Percentiles rank a stretch among this genome's conserved stretches.
These are phyloP conservation scores for Eristalis intricaria DNA, from an alignment of 2,888 invertebrate genomes.

Conservation along the genomic window DNA sequence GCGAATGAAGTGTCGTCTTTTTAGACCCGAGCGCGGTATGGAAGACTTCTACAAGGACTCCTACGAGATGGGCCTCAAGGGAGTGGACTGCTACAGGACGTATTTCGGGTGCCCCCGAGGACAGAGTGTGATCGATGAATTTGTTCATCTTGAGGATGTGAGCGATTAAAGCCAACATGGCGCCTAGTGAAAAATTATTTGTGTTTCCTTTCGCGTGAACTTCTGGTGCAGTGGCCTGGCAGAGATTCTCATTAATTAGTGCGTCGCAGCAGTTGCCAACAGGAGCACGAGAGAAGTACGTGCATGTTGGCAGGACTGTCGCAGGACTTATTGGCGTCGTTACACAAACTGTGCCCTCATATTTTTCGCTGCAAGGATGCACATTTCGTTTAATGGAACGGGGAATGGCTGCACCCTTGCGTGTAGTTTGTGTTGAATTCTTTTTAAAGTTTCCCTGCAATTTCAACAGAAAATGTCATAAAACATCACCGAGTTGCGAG, in stretches of 20 bases:
- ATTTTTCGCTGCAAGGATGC: neutral
- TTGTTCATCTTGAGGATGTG: neutral
- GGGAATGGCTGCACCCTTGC: neutral
- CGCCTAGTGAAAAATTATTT: too few relatives aligned
- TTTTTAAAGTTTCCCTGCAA: slow-evolving; percentile 13
- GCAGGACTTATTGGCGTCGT: slow-evolving; percentile 49
- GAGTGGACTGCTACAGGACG: slow-evolving; percentile 7
- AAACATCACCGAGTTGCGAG: slow-evolving; percentile 9
- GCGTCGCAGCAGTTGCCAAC: neutral
- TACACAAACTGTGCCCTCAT: neutral
- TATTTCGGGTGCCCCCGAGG: neutral
- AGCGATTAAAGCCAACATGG: neutral
- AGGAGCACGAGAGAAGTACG: neutral
- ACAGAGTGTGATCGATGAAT: slow-evolving; percentile 2
- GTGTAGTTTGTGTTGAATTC: slow-evolving; percentile 3
- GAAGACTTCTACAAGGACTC: slow-evolving; percentile 10
- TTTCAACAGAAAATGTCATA: slow-evolving; percentile 23
- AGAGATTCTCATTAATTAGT: neutral
- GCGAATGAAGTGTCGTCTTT: neutral
- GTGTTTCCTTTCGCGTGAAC: neutral
- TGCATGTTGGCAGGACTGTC: neutral
- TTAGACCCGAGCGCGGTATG: slow-evolving; percentile 2
- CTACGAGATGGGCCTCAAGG: neutral
- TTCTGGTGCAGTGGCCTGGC: neutral
- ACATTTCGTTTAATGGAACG: slow-evolving; percentile 22